Percentiles rank a stretch among this genome's conserved stretches.
These are phyloP conservation scores for Capromys pilorides DNA, from an alignment of 2,797 vertebrate genomes.

Conservation along the genomic window DNA sequence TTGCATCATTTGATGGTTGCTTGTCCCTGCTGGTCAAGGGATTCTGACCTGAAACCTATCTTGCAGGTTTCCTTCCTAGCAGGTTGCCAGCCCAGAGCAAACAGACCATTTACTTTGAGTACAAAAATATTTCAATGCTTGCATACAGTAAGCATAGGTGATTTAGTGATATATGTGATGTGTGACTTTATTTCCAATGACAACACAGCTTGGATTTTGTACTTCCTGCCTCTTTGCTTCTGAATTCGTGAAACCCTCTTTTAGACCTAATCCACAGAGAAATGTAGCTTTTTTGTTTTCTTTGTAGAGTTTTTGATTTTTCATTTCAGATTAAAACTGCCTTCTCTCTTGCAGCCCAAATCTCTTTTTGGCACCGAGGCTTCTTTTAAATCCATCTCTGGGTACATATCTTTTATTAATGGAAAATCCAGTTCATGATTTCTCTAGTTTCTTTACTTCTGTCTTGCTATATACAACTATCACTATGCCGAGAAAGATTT, in stretches of 20 bases:
- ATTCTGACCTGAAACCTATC: background rate
- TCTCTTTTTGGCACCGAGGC: background rate
- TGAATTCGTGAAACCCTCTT: background rate
- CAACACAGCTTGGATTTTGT: background rate
- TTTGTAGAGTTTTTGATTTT: constrained; percentile 28
- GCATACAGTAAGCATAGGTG: background rate
- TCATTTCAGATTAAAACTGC: constrained; percentile 26
- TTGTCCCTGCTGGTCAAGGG: background rate
- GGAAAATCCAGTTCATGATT: background rate
- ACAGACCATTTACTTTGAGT: background rate
- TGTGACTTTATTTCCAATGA: background rate
- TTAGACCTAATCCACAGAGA: background rate
- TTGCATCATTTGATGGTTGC: background rate
- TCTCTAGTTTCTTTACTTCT: background rate
- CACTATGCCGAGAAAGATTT: background rate
- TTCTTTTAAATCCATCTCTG: background rate
- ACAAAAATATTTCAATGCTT: background rate
- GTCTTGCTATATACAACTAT: background rate
- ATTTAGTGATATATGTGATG: background rate
- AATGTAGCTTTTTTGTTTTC: background rate
- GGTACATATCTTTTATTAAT: background rate
- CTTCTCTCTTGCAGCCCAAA: background rate
- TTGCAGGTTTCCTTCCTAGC: background rate
- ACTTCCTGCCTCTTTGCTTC: background rate
- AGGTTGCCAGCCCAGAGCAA: background rate